Evolutionary conservation across 2,113 vertebrate species (phyloP).

Genomic region (Colinus virginianus): DNA sequence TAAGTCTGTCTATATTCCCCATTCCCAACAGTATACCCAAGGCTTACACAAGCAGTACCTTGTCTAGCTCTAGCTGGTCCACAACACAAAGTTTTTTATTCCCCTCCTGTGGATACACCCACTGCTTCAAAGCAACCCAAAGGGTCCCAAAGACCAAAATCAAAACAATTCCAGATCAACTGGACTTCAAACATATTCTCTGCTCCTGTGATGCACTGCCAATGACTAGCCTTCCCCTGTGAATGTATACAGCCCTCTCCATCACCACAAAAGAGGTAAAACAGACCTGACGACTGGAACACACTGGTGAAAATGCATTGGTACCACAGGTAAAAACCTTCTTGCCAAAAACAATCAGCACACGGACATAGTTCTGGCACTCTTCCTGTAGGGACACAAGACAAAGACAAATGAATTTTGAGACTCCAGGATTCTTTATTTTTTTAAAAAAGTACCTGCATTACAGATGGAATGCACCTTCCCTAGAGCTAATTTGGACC

Average conservation of each 20-base stretch:
- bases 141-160: neutral
- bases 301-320: slow-evolving; percentile 94
- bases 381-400: slow-evolving; percentile 82
- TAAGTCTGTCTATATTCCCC: neutral
- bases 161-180: neutral
- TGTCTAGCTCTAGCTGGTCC: neutral
- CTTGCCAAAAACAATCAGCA: slow-evolving; percentile 92
- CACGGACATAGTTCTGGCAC: slow-evolving; percentile 97
- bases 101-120: neutral
- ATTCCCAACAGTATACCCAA: neutral
- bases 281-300: slow-evolving; percentile 92
- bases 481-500: neutral
- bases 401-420: neutral
- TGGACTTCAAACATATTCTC: neutral
- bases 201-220: neutral
- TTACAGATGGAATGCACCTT: neutral
- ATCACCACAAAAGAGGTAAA: neutral
- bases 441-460: neutral
- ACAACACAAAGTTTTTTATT: neutral
- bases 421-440: neutral
- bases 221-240: neutral
- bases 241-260: neutral
- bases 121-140: neutral
- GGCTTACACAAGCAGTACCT: neutral
- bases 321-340: slow-evolving; percentile 96